A percentile compares a stretch with the other conserved stretches of the same genome.
These are phyloP conservation scores for Apis mellifera DNA, from an alignment of 1,140 invertebrate species.

Conservation along the genomic window DNA sequence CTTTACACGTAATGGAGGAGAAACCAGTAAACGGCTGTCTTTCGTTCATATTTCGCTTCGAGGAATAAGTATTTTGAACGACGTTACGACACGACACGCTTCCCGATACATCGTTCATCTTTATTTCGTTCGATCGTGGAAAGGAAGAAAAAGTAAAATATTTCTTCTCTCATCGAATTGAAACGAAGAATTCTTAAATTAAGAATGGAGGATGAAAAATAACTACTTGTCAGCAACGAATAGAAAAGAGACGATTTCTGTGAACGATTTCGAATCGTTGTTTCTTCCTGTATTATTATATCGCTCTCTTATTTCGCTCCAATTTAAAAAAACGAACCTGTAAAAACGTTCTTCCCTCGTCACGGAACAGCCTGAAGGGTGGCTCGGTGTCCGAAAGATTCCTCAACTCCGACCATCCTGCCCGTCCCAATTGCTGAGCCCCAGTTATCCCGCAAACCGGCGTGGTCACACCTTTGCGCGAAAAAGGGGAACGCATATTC, in stretches of 20 bases:
- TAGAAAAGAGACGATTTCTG: no score
- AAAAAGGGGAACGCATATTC: conserved; percentile 13
- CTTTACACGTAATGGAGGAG: background rate
- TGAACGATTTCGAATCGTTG: no score
- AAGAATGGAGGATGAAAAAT: no score
- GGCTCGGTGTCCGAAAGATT: conserved; percentile 89
- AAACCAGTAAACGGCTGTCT: background rate
- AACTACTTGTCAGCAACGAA: no score
- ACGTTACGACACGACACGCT: no score
- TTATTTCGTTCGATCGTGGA: background rate
- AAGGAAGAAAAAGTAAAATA: background rate
- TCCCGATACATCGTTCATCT: no score
- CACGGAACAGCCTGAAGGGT: conserved; percentile 89
- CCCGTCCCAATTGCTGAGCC: conserved; percentile 88
- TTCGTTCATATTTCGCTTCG: background rate
- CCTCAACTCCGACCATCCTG: conserved; percentile 89
- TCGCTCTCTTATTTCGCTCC: background rate
- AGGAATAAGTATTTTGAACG: no score
- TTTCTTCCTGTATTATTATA: background rate
- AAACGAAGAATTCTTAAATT: no score
- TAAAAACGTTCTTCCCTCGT: conserved; percentile 90
- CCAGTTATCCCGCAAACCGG: conserved; percentile 94
- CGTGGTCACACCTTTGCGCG: conserved; percentile 85
- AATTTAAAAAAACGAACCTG: conserved; percentile 83
- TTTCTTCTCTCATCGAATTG: no score